Evolutionary conservation across 2,797 vertebrate genomes (phyloP), one percentile per base, ranked within the genome.

Genomic region (Setipinna tenuifilis): DNA sequence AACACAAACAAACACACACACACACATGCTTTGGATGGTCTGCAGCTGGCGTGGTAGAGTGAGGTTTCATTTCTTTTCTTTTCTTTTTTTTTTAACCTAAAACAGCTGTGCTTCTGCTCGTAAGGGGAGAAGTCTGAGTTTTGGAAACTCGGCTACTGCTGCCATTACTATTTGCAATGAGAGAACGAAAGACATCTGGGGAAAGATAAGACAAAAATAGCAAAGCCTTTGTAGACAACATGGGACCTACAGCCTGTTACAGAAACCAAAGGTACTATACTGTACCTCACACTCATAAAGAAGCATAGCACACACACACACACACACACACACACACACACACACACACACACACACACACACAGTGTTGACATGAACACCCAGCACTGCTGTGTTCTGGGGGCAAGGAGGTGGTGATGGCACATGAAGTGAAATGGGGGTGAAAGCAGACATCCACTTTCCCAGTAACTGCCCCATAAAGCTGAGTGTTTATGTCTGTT

Each of bases 341-440:
- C 5, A 31, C 54, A 61, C 28, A 84, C 41, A 87, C 65, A 82
- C 3, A 31, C 14, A 82, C 19, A 65, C 57, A 54, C 28, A 35
- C 35, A 44, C 65, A 84, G 23, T 10, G 50, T 54, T 54, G 3
- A 54, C 50, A 54, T 54, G 50, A 54, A 54, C 50, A 54, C n/a
- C n/a, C n/a, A n/a, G n/a, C 50, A 14, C 28, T 17, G 2, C 14
- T 68, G 25, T 68, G 25, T 68, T 54, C 50, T 54, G 9, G 9
- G 14, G 14, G 9, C 50, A 54, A 54, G 14, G 25, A 68, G 1
- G 25, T 11, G 21, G 85, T 10, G 2, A 14, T 44, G 85, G 41
- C 87, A 31, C 59, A 0, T 84, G 83, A 28, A 82, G 35, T 14
- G 61, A 7, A n/a, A n/a, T n/a, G 61, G n/a, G n/a, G 6, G n/a